Evolutionary conservation across 2,113 vertebrate genomes (phyloP).

Genomic region (Xiphophorus couchianus): DNA sequence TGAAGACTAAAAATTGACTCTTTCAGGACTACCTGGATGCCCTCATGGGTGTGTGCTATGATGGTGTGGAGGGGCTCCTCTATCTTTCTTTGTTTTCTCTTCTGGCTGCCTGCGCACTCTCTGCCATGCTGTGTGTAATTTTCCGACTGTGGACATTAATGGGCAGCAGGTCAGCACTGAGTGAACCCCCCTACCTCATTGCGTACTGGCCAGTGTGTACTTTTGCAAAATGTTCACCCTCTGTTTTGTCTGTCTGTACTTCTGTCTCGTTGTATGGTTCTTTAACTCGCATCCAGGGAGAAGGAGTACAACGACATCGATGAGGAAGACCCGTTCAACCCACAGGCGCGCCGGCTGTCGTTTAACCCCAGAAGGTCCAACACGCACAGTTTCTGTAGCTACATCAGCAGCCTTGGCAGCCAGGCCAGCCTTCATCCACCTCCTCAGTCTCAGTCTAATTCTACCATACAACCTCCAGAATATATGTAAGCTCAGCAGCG

Average conservation of each 20-base stretch:
- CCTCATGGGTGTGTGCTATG: slow-evolving; percentile 91
- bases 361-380: slow-evolving; percentile 85
- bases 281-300: slow-evolving; percentile 77
- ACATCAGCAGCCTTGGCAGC: slow-evolving; percentile 92
- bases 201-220: slow-evolving; percentile 14
- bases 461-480: slow-evolving; percentile 84
- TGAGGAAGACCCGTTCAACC: slow-evolving; percentile 95
- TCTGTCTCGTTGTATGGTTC: slow-evolving; percentile 7
- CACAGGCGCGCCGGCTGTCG: slow-evolving; percentile 84
- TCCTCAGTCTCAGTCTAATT: slow-evolving; percentile 82
- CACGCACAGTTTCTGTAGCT: slow-evolving; percentile 95
- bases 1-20: not conserved
- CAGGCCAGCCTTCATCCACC: slow-evolving; percentile 90
- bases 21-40: slow-evolving; percentile 92
- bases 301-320: slow-evolving; percentile 91
- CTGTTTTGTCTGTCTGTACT: slow-evolving; percentile 5
- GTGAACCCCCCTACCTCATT: slow-evolving; percentile 50
- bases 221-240: slow-evolving; percentile 46
- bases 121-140: slow-evolving; percentile 83
- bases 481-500: slow-evolving; percentile 87
- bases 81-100: slow-evolving; percentile 93
- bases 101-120: slow-evolving; percentile 86
- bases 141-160: slow-evolving; percentile 85
- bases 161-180: slow-evolving; percentile 79
- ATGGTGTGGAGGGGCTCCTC: slow-evolving; percentile 93